phyloP scores from a whole-genome alignment of 1,140 invertebrate genomes.

The Drosophila setifemur region DNA sequence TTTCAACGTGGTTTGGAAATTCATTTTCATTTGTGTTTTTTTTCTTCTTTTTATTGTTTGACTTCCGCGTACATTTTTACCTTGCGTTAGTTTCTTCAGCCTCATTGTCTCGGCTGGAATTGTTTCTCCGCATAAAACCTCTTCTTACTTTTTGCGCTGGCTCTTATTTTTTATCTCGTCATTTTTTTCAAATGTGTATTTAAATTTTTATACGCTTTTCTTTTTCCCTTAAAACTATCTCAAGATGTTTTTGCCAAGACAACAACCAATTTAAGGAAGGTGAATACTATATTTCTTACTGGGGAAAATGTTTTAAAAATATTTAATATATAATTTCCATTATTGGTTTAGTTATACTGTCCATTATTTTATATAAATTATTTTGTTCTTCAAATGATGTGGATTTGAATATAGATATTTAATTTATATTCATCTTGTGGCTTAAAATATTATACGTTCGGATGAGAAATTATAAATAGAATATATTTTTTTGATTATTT shows the following conservation, averaged over 20 bases:
- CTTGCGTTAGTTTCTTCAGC: slow-evolving; percentile 35
- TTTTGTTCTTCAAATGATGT: too few relatives aligned
- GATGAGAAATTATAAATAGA: background rate
- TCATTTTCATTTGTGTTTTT: background rate
- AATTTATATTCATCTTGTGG: too few relatives aligned
- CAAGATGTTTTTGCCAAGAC: slow-evolving; percentile 16
- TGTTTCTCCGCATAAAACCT: slow-evolving; percentile 26
- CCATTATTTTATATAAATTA: too few relatives aligned
- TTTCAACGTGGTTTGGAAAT: slow-evolving; percentile 39
- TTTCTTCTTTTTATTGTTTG: background rate
- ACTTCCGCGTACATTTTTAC: slow-evolving; percentile 40
- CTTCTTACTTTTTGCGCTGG: slow-evolving; percentile 1
- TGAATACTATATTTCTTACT: slow-evolving; percentile 2
- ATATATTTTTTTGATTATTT: background rate
- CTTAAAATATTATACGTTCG: too few relatives aligned
- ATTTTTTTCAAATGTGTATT: slow-evolving; percentile 21
- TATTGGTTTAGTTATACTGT: too few relatives aligned
- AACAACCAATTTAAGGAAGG: slow-evolving; percentile 24
- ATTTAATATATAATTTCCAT: background rate
- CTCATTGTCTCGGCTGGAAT: slow-evolving; percentile 55
- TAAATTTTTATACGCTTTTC: slow-evolving; percentile 21
- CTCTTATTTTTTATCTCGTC: slow-evolving; percentile 10
- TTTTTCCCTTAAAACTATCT: slow-evolving; percentile 8
- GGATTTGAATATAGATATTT: too few relatives aligned
- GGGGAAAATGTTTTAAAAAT: background rate